These are phyloP conservation scores for Lynx canadensis DNA, from an alignment of 2,113 vertebrate genomes.

Conservation along the genomic window DNA sequence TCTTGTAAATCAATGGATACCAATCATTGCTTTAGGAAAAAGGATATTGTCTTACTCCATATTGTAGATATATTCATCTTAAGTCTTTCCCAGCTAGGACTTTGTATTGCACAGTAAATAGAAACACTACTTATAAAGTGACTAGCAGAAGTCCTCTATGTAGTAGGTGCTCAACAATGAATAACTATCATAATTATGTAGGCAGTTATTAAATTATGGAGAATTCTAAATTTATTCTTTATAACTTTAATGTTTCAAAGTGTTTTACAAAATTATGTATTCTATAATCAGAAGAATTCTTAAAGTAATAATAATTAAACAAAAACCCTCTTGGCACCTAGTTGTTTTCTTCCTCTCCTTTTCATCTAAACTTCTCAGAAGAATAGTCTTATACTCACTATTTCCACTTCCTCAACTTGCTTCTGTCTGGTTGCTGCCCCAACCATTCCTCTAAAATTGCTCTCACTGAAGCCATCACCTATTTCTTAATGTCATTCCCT, in stretches of 20 bases:
- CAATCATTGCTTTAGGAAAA: neutral
- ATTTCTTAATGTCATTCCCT: neutral
- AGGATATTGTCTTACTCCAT: neutral
- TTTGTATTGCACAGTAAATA: neutral
- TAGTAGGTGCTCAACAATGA: neutral
- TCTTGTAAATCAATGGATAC: neutral
- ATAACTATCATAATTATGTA: neutral
- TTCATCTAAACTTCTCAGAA: constrained; percentile 45
- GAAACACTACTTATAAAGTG: neutral
- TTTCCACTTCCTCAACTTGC: constrained; percentile 63
- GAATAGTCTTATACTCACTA: constrained; percentile 5
- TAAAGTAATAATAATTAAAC: neutral
- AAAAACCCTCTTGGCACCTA: neutral
- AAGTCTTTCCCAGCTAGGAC: neutral
- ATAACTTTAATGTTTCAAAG: neutral
- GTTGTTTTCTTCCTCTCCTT: constrained; percentile 38
- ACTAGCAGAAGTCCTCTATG: neutral
- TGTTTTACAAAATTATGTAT: neutral
- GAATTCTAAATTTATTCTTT: neutral
- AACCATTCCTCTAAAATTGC: constrained; percentile 51
- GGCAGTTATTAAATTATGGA: neutral
- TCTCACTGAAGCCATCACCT: neutral
- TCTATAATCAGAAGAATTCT: constrained; percentile 12
- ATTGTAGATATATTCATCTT: neutral
- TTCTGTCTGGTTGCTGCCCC: constrained; percentile 51